Conservation (phyloP, 2,113 vertebrate genomes). For the Forbesichthys papilliferus region DNA sequence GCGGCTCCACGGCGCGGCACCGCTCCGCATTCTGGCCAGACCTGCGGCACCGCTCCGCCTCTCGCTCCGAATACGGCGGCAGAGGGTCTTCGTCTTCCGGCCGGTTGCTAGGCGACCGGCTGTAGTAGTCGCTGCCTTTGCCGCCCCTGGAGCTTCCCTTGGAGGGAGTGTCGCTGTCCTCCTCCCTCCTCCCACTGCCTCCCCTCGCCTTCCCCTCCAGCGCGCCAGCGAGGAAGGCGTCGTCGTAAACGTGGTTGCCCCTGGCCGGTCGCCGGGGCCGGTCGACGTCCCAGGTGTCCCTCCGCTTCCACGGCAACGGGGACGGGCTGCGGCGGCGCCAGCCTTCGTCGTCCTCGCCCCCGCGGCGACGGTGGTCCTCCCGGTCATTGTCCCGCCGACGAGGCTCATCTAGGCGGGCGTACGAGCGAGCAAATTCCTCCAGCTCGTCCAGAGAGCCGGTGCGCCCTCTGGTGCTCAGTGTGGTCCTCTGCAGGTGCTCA, state of each 20-base stretch:
- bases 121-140: conserved; percentile 73
- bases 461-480: conserved; percentile 82
- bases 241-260: conserved; percentile 81
- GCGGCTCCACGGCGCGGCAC: conserved; percentile 72
- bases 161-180: conserved; percentile 85
- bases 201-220: conserved; percentile 83
- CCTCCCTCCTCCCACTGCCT: conserved; percentile 65
- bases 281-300: conserved; percentile 83
- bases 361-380: conserved; percentile 61
- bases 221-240: conserved; percentile 79
- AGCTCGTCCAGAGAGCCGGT: conserved; percentile 93
- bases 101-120: conserved; percentile 71
- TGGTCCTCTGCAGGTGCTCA: conserved; percentile 88
- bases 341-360: conserved; percentile 67
- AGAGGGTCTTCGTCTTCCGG: conserved; percentile 84
- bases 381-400: conserved; percentile 62
- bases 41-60: conserved; percentile 76
- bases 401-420: conserved; percentile 70
- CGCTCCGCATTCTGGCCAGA: conserved; percentile 45
- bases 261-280: conserved; percentile 34
- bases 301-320: conserved; percentile 77
- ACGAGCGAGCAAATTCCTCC: conserved; percentile 88
- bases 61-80: conserved; percentile 88
- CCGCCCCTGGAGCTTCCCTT: conserved; percentile 83
- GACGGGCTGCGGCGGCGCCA: conserved; percentile 81